These are phyloP conservation scores for Prorops nasuta DNA, from an alignment of 1,140 invertebrate species.

Conservation along the genomic window DNA sequence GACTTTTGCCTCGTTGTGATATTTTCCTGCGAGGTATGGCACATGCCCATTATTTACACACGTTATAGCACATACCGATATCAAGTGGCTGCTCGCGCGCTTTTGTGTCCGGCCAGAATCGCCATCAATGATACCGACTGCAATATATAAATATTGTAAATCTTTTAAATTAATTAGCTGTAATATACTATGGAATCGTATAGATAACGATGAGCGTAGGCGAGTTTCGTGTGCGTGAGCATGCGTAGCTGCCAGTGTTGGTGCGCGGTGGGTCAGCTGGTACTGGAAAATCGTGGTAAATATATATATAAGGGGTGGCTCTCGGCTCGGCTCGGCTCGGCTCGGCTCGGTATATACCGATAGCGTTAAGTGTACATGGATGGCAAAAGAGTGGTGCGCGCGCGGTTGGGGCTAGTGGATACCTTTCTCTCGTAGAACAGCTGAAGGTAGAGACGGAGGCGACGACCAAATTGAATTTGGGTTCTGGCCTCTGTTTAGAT, in stretches of 20 bases:
- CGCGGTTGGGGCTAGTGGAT: constrained; percentile 41
- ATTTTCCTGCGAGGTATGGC: constrained; percentile 27
- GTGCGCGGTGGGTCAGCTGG: constrained; percentile 32
- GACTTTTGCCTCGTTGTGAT: constrained; percentile 35
- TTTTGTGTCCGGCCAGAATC: too few species aligned
- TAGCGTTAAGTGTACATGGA: constrained; percentile 35
- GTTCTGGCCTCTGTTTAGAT: constrained; percentile 62
- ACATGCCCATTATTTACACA: constrained; percentile 19
- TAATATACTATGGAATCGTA: background rate
- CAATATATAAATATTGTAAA: too few species aligned
- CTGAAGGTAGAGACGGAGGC: constrained; percentile 49
- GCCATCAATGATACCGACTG: too few species aligned
- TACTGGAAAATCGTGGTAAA: constrained; percentile 40
- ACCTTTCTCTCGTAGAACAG: constrained; percentile 47
- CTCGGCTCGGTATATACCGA: constrained; percentile 28
- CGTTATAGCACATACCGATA: constrained; percentile 16
- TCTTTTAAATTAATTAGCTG: background rate
- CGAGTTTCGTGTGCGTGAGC: constrained; percentile 5
- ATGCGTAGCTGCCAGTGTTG: constrained; percentile 17
- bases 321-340: too few species aligned
- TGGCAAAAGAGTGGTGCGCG: constrained; percentile 19
- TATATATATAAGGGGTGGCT: too few species aligned
- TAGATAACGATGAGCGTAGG: background rate
- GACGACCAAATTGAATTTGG: constrained; percentile 61
- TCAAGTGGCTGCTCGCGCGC: constrained; percentile 22